Evolutionary conservation across 2,797 vertebrate genomes (phyloP), one percentile per base, ranked within the genome.

Genomic region (Fistularia tabacaria): DNA sequence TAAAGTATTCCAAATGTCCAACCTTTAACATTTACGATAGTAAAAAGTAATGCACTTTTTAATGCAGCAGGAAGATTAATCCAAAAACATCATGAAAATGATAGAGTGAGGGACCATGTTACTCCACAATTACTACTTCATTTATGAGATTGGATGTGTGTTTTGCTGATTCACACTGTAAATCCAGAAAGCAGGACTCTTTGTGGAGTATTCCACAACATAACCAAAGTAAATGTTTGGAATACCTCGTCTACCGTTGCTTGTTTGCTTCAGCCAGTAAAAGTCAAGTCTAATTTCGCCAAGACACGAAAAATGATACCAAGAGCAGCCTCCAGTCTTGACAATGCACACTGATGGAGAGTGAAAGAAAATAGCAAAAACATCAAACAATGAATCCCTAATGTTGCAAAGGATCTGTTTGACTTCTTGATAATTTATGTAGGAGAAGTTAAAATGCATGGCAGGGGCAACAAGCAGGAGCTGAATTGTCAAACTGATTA

Each of bases 401-500:
- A 47, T 41, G 44, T 40, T 57, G 25, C 51, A 72, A 60, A 38
- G 52, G 53, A 64, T 60, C 1, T 15, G 7, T 50, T 64, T 42
- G 48, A 46, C 54, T 49, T 71, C 64, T 54, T 46, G 10, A 64
- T 57, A 62, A 70, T 50, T 37, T 57, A 62, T 59, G 25, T 46
- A 60, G 41, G 8, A 40, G 39, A 25, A 25, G 25, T 25, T 25
- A 14, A 46, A 15, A 37, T 55, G 36, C 9, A 10, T 12, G 1
- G 36, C 11, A 57, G 43, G 40, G 51, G 51, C 40, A 58, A 44
- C 12, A 39, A 46, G 7, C 12, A 10, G 38, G 40, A 51, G 25
- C 55, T 49, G 62, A 84, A 73, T 73, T 79, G 76, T 84, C 81
- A 76, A 66, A 82, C 42, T 49, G 67, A 84, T 85, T 72, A 82